phyloP scores from a whole-genome alignment of 35 echinoderm and acorn worm genomes.

The Lytechinus pictus region DNA sequence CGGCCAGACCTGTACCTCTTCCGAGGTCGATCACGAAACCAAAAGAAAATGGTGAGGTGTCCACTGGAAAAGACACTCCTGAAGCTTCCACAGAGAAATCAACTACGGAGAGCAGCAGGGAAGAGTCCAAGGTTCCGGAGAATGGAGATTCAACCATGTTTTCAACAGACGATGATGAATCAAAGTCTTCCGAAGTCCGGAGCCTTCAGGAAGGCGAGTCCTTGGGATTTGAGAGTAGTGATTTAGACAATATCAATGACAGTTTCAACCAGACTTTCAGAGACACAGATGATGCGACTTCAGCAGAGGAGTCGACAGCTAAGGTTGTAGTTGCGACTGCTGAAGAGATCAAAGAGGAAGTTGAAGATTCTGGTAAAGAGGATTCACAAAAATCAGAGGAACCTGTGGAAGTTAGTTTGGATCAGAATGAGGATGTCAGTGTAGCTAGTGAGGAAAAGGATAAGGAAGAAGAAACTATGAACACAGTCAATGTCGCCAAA shows the following conservation, averaged over 20 bases:
- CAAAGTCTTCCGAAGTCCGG: neutral
- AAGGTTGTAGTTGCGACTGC: conserved; percentile 1
- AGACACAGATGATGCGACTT: neutral
- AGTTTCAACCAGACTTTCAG: neutral
- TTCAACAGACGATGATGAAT: conserved; percentile 41
- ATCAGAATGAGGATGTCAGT: conserved; percentile 30
- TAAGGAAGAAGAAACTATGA: conserved; percentile 49
- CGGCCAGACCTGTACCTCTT: neutral
- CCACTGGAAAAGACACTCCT: neutral
- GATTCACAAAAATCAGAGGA: neutral
- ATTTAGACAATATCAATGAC: neutral
- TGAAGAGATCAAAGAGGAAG: conserved; percentile 58
- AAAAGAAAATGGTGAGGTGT: neutral
- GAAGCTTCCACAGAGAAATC: neutral
- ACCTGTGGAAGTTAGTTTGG: neutral
- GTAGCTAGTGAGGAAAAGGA: conserved; percentile 31
- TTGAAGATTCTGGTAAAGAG: conserved; percentile 58
- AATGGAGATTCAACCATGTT: conserved; percentile 23
- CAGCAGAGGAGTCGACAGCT: neutral
- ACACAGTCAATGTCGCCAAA: conserved; percentile 30
- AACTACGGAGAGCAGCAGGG: neutral
- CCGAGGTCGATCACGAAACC: conserved; percentile 21
- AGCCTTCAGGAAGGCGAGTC: conserved; percentile 21
- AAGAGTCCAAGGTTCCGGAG: neutral
- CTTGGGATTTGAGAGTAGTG: conserved; percentile 26